phyloP scores from a whole-genome alignment of 2,888 invertebrate genomes.

The Pseudanteris insignis region DNA sequence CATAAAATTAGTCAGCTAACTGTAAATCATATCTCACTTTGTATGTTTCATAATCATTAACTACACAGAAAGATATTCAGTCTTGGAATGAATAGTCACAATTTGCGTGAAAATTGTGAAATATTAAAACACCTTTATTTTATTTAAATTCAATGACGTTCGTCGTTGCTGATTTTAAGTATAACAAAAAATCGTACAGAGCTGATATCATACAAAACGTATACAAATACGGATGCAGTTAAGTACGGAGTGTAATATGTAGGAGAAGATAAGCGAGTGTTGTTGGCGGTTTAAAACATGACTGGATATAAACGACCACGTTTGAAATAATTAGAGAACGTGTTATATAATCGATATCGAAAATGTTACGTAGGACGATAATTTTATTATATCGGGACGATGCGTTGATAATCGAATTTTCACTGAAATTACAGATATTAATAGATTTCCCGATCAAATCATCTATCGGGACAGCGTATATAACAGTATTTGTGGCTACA shows the following conservation, averaged over 20 bases:
- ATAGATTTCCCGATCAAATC: constrained; percentile 26
- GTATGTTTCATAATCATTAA: too few relatives aligned
- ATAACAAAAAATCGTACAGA: too few relatives aligned
- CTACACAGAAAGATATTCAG: too few relatives aligned
- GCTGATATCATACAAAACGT: too few relatives aligned
- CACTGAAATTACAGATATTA: constrained; percentile 29
- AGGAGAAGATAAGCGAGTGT: neutral
- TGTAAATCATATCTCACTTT: too few relatives aligned
- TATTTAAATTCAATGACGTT: too few relatives aligned
- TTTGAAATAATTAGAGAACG: constrained; percentile 19
- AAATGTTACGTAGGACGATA: constrained; percentile 15
- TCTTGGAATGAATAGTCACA: too few relatives aligned
- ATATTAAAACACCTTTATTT: too few relatives aligned
- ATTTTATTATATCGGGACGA: constrained; percentile 14
- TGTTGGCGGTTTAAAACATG: constrained; percentile 6
- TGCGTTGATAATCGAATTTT: constrained; percentile 27
- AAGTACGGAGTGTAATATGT: neutral
- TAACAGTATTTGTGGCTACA: constrained; percentile 33
- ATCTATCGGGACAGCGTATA: constrained; percentile 13
- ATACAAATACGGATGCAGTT: neutral
- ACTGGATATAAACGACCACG: constrained; percentile 1
- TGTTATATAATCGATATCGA: constrained; percentile 8
- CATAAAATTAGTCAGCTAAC: too few relatives aligned
- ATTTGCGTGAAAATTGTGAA: too few relatives aligned
- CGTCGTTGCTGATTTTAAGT: too few relatives aligned